These are phyloP conservation scores for Hemaris fuciformis DNA, from an alignment of 2,888 invertebrate species.

Conservation along the genomic window DNA sequence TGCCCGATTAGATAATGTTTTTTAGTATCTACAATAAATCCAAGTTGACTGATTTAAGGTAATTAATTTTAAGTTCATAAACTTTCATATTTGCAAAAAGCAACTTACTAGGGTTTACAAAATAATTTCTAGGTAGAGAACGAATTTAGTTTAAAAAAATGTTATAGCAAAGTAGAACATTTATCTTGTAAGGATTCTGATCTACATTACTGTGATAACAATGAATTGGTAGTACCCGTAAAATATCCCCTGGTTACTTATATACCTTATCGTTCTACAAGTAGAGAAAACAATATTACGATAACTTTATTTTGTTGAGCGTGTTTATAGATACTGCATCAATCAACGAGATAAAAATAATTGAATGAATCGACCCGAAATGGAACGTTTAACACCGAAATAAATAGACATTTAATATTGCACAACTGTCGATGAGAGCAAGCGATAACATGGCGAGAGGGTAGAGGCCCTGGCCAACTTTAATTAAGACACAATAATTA, in stretches of 20 bases:
- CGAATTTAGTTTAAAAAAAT: background rate
- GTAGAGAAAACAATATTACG: background rate
- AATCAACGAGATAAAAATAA: background rate
- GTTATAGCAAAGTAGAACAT: background rate
- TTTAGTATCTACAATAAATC: background rate
- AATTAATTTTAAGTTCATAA: background rate
- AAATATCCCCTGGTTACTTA: background rate
- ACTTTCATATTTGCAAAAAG: background rate
- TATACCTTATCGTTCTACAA: background rate
- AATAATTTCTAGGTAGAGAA: background rate
- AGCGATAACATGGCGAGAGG: constrained; percentile 17
- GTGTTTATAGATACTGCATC: background rate
- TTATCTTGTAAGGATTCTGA: background rate
- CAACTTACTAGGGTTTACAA: background rate
- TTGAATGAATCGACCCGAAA: constrained; percentile 1
- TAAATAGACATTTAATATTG: constrained; percentile 9
- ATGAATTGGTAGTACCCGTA: background rate
- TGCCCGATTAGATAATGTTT: background rate
- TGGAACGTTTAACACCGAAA: background rate
- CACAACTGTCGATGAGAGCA: constrained; percentile 4
- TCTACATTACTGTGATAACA: background rate
- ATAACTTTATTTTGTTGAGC: background rate
- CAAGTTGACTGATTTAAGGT: background rate
- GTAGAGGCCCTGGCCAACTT: constrained; percentile 38
- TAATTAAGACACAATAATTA: constrained; percentile 76